Evolutionary conservation across 2,888 invertebrate species (phyloP).

Genomic region (Conomelus anceps): DNA sequence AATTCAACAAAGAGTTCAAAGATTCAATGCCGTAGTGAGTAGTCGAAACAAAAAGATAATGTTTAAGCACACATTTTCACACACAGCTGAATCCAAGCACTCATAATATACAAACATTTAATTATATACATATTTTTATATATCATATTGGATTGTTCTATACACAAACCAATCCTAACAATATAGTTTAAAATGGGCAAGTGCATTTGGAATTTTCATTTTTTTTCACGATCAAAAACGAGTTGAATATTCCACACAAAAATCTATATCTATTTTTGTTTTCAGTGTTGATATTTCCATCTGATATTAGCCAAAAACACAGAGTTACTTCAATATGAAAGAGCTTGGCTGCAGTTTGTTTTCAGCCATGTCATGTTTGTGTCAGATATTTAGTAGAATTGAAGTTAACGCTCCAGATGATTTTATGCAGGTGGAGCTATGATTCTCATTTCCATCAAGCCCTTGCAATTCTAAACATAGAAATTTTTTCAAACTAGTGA

Average conservation of each 20-base stretch:
- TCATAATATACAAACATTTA: no score
- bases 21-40: no score
- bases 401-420: not conserved
- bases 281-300: not conserved
- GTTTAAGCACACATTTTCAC: no score
- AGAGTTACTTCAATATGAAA: not conserved
- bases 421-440: not conserved
- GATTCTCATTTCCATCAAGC: not conserved
- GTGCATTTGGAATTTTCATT: not conserved
- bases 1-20: no score
- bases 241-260: not conserved
- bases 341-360: not conserved
- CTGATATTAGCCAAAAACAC: not conserved
- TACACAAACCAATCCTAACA: not conserved
- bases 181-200: no score
- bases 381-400: not conserved
- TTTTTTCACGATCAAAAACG: not conserved
- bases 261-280: not conserved
- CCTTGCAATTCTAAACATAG: not conserved
- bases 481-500: not conserved
- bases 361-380: not conserved
- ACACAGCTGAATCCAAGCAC: no score
- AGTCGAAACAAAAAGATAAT: no score
- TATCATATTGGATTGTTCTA: not conserved
- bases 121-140: no score